phyloP scores from a whole-genome alignment of 2,888 invertebrate genomes.

The Sphaeridia pumilis region DNA sequence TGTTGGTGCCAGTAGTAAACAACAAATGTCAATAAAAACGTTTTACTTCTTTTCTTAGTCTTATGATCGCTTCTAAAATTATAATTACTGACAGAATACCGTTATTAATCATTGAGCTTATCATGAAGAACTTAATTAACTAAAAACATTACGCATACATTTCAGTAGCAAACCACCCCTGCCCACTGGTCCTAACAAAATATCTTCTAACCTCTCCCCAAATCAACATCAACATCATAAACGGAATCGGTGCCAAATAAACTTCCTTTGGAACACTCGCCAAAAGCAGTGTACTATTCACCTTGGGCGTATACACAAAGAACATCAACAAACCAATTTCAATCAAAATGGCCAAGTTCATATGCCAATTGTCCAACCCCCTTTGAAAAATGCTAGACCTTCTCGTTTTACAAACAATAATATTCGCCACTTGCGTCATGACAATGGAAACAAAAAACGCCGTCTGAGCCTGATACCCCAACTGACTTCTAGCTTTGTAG shows the following conservation, averaged over 20 bases:
- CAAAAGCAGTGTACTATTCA: conserved; percentile 3
- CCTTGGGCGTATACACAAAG: conserved; percentile 29
- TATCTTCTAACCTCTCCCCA: conserved; percentile 9
- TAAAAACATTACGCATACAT: conserved; percentile 14
- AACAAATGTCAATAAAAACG: too few relatives aligned
- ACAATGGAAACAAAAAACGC: conserved; percentile 33
- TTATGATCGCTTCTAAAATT: too few relatives aligned
- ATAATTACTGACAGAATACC: too few relatives aligned
- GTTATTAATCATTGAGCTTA: too few relatives aligned
- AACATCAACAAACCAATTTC: conserved; percentile 24
- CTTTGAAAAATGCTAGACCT: conserved; percentile 28
- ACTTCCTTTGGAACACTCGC: background rate
- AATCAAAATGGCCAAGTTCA: conserved; percentile 31
- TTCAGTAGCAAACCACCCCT: conserved; percentile 10
- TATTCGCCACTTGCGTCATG: conserved; percentile 29
- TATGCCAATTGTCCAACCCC: conserved; percentile 39
- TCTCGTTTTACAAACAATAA: conserved; percentile 31
- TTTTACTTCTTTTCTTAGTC: too few relatives aligned
- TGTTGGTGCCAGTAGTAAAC: too few relatives aligned
- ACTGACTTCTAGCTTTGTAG: conserved; percentile 19
- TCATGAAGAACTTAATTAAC: too few relatives aligned
- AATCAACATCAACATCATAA: conserved; percentile 3
- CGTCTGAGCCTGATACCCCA: conserved; percentile 27
- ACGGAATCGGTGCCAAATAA: conserved; percentile 5
- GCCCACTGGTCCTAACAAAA: background rate